A percentile compares a stretch with the other conserved stretches of the same genome.
These are phyloP conservation scores for Eulemur coronatus DNA, from an alignment of 2,797 vertebrate species.

Conservation along the genomic window DNA sequence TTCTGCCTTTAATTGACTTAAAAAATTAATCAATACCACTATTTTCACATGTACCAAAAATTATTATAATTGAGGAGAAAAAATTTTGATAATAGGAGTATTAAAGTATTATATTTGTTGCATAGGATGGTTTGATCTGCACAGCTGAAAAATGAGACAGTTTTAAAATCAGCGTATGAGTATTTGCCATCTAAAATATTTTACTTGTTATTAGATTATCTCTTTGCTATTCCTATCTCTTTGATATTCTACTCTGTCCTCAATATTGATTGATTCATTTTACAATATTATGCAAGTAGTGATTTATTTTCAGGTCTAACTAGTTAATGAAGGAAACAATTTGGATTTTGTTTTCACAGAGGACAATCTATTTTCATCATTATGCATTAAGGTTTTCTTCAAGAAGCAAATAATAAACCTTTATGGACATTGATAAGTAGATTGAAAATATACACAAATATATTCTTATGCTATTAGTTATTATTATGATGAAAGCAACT, in stretches of 20 bases:
- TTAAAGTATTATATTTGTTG: background rate
- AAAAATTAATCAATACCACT: conserved; percentile 3
- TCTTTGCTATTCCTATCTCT: background rate
- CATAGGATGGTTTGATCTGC: background rate
- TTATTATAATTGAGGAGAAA: background rate
- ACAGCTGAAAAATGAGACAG: background rate
- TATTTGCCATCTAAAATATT: background rate
- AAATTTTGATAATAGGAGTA: fast-evolving
- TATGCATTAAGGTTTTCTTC: conserved; percentile 47
- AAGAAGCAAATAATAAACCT: conserved; percentile 47
- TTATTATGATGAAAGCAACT: conserved; percentile 75
- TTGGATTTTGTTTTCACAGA: background rate
- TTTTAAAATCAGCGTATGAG: background rate
- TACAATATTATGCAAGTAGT: background rate
- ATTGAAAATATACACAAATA: conserved; percentile 58
- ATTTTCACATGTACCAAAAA: background rate
- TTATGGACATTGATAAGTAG: conserved; percentile 46
- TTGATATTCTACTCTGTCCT: background rate
- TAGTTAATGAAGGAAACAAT: background rate
- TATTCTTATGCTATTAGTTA: conserved; percentile 39
- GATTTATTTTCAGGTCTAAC: conserved; percentile 28
- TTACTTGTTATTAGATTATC: background rate
- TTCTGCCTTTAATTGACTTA: background rate
- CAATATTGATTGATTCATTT: background rate
- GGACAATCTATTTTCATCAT: conserved; percentile 10